These are phyloP conservation scores for Heliconius hermathena DNA, from an alignment of 1,140 invertebrate genomes.

Conservation along the genomic window DNA sequence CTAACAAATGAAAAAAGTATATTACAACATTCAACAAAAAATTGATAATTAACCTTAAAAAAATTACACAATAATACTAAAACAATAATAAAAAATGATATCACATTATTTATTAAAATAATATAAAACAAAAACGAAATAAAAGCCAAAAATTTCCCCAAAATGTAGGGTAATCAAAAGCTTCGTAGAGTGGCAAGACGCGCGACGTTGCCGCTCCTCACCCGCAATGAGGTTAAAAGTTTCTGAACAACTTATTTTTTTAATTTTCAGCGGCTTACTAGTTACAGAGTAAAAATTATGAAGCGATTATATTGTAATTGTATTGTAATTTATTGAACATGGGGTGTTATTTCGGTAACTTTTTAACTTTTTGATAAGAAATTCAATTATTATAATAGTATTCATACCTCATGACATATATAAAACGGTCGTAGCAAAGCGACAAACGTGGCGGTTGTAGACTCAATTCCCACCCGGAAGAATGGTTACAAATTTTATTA, in stretches of 20 bases:
- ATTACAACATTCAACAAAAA: no score
- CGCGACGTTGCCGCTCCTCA: slow-evolving; percentile 68
- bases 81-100: neutral
- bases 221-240: slow-evolving; percentile 73
- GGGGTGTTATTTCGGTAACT: neutral
- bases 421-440: no score
- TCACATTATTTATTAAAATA: neutral
- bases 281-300: slow-evolving; percentile 37
- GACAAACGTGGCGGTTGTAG: neutral
- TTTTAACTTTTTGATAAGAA: neutral
- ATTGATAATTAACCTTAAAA: neutral
- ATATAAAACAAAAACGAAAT: neutral
- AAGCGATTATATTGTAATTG: neutral
- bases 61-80: neutral
- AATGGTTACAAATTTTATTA: neutral
- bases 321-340: neutral
- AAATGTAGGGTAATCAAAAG: slow-evolving; percentile 23
- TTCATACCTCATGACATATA: no score
- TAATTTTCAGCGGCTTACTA: slow-evolving; percentile 60
- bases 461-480: neutral
- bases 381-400: neutral
- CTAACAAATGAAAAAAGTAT: no score
- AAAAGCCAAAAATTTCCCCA: slow-evolving; percentile 42
- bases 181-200: slow-evolving; percentile 43
- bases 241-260: slow-evolving; percentile 65